Base-by-base conservation (phyloP, 2,888 invertebrate genomes). In the Bruchidius siliquastri region DNA sequence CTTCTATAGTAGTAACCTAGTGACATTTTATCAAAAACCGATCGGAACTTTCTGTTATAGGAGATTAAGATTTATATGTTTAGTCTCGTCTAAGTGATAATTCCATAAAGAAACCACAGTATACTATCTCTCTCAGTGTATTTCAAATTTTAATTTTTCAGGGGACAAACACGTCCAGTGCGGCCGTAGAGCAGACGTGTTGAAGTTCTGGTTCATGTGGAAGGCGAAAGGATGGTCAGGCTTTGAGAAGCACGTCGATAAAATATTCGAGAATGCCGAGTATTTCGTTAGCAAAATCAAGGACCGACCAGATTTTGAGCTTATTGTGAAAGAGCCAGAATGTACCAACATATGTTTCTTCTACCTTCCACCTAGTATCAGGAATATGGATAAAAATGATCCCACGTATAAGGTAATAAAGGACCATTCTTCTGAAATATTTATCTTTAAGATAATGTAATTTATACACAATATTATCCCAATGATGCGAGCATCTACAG, bases 141-240 rank as follows among this genome's bases (percentile, higher is more conserved):
- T n/a, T n/a, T n/a, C n/a, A n/a, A n/a, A n/a, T n/a, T n/a, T n/a
- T n/a, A 0, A 22, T 10, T 68, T 68, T 68, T n/a, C 30, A 0
- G 96, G 96, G 0, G 96, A 96, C 84, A 98, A 98, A 84, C 96
- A 97, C 81, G 93, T 99, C 68, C 98, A 99, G 85, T 99, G 98
- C 84, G 98, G 98, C 0, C 90, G 99, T 0, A 91, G 97, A 80
- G 98, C 96, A 0, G 98, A 99, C 85, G 96, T 98, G 13, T 90
- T 98, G 76, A 99, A 99, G 86, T 94, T 98, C 85, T 99, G 98
- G 98, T 93, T 97, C 84, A 97, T 97, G 96, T 98, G 98, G 98
- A 96, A 97, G 83, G 96, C 98, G 4, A 98, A 98, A 86, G 95
- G 96, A 0, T 92, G 91, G 0, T 87, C 88, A 70, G 96, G 96